A percentile compares a stretch with the other conserved stretches of the same genome.
Conservation (phyloP, 2,888 invertebrate species). For the Anarsia innoxiella region DNA sequence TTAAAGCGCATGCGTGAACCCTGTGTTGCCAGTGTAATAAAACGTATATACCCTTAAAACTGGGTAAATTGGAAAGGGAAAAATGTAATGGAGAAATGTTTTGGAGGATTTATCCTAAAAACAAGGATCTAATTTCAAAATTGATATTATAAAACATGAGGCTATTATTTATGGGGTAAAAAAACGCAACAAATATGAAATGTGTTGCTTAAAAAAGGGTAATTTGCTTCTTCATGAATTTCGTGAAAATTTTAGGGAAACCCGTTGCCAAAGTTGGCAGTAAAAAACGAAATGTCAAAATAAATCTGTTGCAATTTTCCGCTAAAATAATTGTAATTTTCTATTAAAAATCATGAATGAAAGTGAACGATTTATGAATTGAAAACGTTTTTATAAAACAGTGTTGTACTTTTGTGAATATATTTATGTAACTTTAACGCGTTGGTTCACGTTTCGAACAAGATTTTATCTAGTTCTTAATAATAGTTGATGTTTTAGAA, state of each 20-base stretch:
- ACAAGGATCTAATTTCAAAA: too few relatives aligned
- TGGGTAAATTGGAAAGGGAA: too few relatives aligned
- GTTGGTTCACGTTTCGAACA: conserved; percentile 8
- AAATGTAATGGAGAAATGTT: too few relatives aligned
- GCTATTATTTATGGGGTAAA: too few relatives aligned
- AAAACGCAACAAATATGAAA: too few relatives aligned
- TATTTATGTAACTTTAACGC: neutral
- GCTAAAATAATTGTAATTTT: conserved; percentile 38
- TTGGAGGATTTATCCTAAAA: too few relatives aligned
- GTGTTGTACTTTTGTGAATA: conserved; percentile 13
- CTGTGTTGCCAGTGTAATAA: conserved; percentile 47
- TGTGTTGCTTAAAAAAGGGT: neutral
- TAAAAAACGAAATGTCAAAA: conserved; percentile 49
- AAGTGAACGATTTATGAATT: conserved; percentile 35
- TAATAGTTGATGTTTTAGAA: conserved; percentile 14
- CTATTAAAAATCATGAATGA: conserved; percentile 57
- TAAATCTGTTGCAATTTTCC: conserved; percentile 58
- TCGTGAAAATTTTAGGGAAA: neutral
- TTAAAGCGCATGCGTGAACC: conserved; percentile 44
- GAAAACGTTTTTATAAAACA: conserved; percentile 24
- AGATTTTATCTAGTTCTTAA: neutral
- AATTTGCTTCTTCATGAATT: neutral
- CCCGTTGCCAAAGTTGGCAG: conserved; percentile 28
- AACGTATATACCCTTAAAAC: too few relatives aligned
- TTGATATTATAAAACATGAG: too few relatives aligned